Percentiles rank a stretch among this genome's conserved stretches.
Evolutionary conservation across 2,113 vertebrate genomes (phyloP).

Genomic region (Antechinus stuartii): DNA sequence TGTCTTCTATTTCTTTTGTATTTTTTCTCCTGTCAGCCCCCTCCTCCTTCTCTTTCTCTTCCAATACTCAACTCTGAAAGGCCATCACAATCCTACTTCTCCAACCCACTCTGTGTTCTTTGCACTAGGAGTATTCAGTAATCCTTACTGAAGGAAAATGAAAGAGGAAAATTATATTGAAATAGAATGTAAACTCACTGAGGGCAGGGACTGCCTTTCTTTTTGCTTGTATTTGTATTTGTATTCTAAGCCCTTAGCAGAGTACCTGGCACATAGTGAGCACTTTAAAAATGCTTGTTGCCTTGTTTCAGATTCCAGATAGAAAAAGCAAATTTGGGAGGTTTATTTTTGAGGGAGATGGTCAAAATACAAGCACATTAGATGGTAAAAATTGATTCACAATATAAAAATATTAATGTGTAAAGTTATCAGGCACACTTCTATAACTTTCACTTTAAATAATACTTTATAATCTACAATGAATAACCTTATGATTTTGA

Average conservation of each 20-base stretch:
- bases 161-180: not conserved
- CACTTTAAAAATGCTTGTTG: not conserved
- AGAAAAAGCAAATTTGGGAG: not conserved
- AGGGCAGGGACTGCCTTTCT: not conserved
- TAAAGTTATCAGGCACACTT: not conserved
- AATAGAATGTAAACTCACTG: no score
- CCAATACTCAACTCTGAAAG: not conserved
- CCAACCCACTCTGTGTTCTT: not conserved
- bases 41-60: no score
- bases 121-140: not conserved
- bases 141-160: not conserved
- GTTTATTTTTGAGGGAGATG: not conserved
- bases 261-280: not conserved
- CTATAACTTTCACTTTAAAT: not conserved
- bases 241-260: not conserved
- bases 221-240: not conserved
- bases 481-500: no score
- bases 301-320: not conserved
- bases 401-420: not conserved
- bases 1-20: not conserved
- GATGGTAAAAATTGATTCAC: not conserved
- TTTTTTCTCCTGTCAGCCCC: not conserved
- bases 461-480: no score
- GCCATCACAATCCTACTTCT: not conserved
- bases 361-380: not conserved